Conservation (phyloP, 2,797 vertebrate species). For the Acrossocheilus fasciatus region DNA sequence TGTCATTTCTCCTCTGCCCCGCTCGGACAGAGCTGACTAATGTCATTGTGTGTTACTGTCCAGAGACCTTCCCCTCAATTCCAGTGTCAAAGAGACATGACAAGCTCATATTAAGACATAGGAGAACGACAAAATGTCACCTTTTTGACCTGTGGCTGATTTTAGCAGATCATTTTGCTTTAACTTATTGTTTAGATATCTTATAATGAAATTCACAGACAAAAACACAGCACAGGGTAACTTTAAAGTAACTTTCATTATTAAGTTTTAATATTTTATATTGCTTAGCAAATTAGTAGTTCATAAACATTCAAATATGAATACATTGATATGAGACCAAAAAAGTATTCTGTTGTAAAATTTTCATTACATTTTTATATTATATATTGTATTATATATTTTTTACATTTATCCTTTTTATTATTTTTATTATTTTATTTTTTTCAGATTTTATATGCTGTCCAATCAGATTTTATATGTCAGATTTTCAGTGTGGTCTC, state of each 20-base stretch:
- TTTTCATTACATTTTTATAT: neutral
- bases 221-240: neutral
- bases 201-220: neutral
- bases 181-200: conserved; percentile 8
- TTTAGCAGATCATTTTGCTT: conserved; percentile 66
- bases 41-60: conserved; percentile 98
- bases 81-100: conserved; percentile 93
- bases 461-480: neutral
- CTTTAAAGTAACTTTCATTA: neutral
- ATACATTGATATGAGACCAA: neutral
- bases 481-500: neutral
- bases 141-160: conserved; percentile 82
- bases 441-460: neutral
- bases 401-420: neutral
- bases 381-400: neutral
- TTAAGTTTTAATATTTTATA: neutral
- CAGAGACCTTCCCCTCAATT: conserved; percentile 85
- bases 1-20: conserved; percentile 90
- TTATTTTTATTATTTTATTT: neutral
- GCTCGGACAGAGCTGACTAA: conserved; percentile 90
- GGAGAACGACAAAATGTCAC: conserved; percentile 92
- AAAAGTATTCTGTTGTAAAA: neutral
- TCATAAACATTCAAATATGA: neutral
- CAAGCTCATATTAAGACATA: conserved; percentile 88
- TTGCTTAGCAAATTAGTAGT: neutral